phyloP scores from a whole-genome alignment of 2,797 vertebrate species.

The Lithobates sylvaticus region DNA sequence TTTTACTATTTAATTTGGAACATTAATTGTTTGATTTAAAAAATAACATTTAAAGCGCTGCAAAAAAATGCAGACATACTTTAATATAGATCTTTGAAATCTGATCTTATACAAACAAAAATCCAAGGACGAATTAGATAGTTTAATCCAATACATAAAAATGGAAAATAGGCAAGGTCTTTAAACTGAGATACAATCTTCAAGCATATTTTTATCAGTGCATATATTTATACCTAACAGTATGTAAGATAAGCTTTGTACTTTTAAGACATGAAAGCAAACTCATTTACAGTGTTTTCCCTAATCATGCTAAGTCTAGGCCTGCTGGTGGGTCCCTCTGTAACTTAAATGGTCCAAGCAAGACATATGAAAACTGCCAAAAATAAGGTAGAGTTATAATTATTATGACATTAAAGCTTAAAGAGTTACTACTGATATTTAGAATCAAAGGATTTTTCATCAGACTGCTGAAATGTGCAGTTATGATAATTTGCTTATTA shows the following conservation, averaged over 20 bases:
- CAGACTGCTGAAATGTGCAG: slow-evolving; percentile 54
- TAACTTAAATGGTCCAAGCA: slow-evolving; percentile 20
- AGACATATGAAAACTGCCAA: slow-evolving; percentile 2
- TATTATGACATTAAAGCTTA: slow-evolving; percentile 46
- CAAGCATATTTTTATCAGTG: background rate
- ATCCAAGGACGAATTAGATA: too few species aligned
- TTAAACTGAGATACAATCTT: background rate
- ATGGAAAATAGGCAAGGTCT: too few species aligned
- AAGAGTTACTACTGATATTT: slow-evolving; percentile 48
- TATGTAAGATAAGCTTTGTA: background rate
- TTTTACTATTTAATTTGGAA: too few species aligned
- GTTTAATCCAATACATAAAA: too few species aligned
- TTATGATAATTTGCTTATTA: slow-evolving; percentile 60
- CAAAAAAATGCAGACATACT: background rate
- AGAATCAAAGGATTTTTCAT: slow-evolving; percentile 53
- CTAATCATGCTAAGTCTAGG: background rate
- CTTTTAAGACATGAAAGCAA: background rate
- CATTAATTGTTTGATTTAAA: background rate
- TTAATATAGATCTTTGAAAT: background rate
- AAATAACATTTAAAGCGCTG: background rate
- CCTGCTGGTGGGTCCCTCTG: background rate
- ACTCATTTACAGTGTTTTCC: background rate
- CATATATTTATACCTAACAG: background rate
- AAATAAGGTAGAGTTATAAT: slow-evolving; percentile 38
- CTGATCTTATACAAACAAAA: background rate